These are phyloP conservation scores for Bagarius yarrelli DNA, from an alignment of 2,113 vertebrate species.

Conservation along the genomic window DNA sequence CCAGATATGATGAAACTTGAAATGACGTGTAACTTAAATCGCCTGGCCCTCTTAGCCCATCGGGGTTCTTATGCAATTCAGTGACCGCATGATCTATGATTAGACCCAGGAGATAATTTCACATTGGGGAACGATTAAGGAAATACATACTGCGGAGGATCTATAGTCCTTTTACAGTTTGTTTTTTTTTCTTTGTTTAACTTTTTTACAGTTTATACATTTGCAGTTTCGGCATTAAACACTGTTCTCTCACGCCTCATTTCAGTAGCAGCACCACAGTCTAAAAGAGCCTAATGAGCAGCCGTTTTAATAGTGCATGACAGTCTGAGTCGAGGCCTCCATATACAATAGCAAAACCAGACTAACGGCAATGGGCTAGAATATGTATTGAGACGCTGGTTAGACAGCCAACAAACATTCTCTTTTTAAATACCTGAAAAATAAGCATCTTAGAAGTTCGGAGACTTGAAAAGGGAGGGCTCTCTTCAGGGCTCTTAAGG, in stretches of 20 bases:
- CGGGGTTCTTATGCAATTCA: conserved; percentile 29
- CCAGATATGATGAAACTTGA: conserved; percentile 41
- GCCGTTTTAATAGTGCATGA: conserved; percentile 46
- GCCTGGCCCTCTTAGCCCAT: conserved; percentile 8
- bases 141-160: neutral
- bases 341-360: conserved; percentile 37
- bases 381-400: conserved; percentile 36
- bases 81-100: conserved; percentile 26
- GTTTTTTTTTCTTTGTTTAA: neutral
- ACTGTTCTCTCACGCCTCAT: conserved; percentile 1
- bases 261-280: conserved; percentile 34
- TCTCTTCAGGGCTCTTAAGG: conserved; percentile 31
- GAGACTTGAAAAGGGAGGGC: conserved; percentile 42
- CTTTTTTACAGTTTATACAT: neutral
- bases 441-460: conserved; percentile 34
- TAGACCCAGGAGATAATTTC: conserved; percentile 17
- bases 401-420: conserved; percentile 47
- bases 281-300: conserved; percentile 40
- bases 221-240: conserved; percentile 11
- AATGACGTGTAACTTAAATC: conserved; percentile 27
- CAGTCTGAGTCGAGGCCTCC: conserved; percentile 34
- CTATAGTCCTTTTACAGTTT: neutral
- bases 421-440: conserved; percentile 47
- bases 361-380: conserved; percentile 22
- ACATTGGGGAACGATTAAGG: neutral